Evolutionary conservation across 2,888 invertebrate genomes (phyloP).

Genomic region (Acholoe squamosa): DNA sequence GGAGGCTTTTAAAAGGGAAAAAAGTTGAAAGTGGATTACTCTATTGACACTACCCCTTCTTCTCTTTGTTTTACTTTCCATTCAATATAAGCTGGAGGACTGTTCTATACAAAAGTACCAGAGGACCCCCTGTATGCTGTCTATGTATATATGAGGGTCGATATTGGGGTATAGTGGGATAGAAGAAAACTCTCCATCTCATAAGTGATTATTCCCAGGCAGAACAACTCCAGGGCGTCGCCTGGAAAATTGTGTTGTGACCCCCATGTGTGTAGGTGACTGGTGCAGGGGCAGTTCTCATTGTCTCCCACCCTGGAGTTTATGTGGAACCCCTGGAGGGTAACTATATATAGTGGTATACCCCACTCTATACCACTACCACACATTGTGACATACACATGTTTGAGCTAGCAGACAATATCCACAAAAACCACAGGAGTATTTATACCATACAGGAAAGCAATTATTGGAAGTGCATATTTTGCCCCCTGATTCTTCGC

Average conservation of each 20-base stretch:
- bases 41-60: too few species aligned
- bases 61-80: too few species aligned
- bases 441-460: not conserved
- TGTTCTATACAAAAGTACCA: too few species aligned
- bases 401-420: not conserved
- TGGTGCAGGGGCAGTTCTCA: not conserved
- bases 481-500: not conserved
- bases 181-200: not conserved
- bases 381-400: not conserved
- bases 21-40: too few species aligned
- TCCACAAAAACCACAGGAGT: not conserved
- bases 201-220: conserved; percentile 27
- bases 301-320: not conserved
- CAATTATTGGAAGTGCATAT: not conserved
- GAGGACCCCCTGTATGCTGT: too few species aligned
- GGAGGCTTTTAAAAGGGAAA: too few species aligned
- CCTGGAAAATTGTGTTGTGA: conserved; percentile 20
- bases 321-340: conserved; percentile 17
- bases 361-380: not conserved
- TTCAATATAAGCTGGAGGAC: too few species aligned
- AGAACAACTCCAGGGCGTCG: not conserved
- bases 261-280: conserved; percentile 2
- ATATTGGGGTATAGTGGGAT: too few species aligned
- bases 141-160: too few species aligned
- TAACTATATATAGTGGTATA: not conserved